phyloP scores from a whole-genome alignment of 2,113 vertebrate species.

The Struthio camelus region DNA sequence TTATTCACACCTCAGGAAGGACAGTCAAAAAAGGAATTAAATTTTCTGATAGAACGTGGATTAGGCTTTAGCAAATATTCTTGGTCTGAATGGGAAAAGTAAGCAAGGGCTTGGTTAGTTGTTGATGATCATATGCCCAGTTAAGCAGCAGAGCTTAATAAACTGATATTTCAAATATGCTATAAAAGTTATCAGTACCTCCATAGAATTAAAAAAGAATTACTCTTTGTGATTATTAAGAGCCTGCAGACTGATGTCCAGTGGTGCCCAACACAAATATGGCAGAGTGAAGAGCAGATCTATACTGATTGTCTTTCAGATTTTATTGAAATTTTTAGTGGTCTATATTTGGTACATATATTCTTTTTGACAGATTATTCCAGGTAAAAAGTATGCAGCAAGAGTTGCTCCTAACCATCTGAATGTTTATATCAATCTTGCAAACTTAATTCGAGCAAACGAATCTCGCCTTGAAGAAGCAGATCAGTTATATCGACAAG shows the following conservation, averaged over 20 bases:
- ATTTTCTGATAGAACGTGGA: not conserved
- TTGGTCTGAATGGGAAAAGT: not conserved
- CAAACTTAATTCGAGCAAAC: slow-evolving; percentile 93
- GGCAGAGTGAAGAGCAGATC: not conserved
- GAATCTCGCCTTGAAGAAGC: slow-evolving; percentile 96
- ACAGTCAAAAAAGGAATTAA: not conserved
- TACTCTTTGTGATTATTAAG: not conserved
- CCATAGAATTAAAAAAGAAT: not conserved
- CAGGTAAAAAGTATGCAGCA: slow-evolving; percentile 97
- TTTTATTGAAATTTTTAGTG: not conserved
- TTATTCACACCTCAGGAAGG: not conserved
- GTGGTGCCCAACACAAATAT: not conserved
- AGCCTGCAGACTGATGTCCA: not conserved
- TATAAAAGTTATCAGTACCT: not conserved
- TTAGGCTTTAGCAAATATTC: not conserved
- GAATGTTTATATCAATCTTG: slow-evolving; percentile 98
- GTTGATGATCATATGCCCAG: not conserved
- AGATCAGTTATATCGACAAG: slow-evolving; percentile 95
- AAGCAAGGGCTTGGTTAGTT: not conserved
- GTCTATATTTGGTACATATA: not conserved
- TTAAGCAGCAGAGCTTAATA: not conserved
- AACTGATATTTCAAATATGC: not conserved
- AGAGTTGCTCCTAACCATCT: slow-evolving; percentile 97
- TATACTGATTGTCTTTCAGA: not conserved
- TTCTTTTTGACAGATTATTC: slow-evolving; percentile 85